These are phyloP conservation scores for Urocolius indicus DNA, from an alignment of 2,113 vertebrate genomes.

Conservation along the genomic window DNA sequence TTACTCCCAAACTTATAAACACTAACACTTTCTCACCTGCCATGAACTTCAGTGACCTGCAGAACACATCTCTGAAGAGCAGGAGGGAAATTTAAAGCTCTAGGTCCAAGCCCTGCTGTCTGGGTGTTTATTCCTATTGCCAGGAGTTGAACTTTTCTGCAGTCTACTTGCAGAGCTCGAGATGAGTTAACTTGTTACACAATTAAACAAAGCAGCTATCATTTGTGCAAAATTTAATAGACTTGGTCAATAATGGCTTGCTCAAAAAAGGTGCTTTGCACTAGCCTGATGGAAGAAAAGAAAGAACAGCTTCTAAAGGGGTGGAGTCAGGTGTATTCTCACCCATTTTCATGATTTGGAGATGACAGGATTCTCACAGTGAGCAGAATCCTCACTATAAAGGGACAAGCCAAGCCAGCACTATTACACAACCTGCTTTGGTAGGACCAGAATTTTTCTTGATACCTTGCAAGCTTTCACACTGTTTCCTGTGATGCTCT, in stretches of 20 bases:
- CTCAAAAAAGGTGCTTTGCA: not conserved
- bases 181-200: not conserved
- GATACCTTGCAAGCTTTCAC: not conserved
- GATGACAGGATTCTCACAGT: not conserved
- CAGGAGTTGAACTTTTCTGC: not conserved
- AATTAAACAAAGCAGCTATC: not conserved
- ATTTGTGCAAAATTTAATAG: not conserved
- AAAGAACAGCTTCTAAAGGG: not conserved
- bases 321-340: not conserved
- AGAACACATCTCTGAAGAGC: not conserved
- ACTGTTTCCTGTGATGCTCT: not conserved
- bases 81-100: not conserved
- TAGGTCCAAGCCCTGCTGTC: not conserved
- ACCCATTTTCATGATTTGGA: not conserved
- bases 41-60: not conserved
- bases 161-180: not conserved
- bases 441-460: not conserved
- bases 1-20: not conserved
- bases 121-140: not conserved
- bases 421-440: not conserved
- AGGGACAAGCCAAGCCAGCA: not conserved
- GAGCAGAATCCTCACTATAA: not conserved
- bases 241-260: accelerated
- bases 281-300: not conserved
- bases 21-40: not conserved